These are phyloP conservation scores for Cephus pygmeus DNA, from an alignment of 2,888 invertebrate species.

Conservation along the genomic window DNA sequence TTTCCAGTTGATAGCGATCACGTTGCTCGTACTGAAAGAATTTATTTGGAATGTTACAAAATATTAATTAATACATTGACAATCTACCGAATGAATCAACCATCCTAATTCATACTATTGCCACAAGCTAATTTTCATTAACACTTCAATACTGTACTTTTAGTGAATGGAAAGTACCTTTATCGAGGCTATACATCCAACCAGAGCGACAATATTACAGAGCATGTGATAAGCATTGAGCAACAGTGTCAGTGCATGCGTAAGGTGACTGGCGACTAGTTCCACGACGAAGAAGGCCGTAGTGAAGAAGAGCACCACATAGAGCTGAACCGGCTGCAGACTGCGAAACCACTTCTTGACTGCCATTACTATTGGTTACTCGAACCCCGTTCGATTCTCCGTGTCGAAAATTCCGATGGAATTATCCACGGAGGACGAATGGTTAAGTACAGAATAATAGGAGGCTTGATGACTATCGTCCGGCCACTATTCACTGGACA, in stretches of 20 bases:
- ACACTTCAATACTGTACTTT: background rate
- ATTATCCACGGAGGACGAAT: background rate
- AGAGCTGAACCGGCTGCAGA: constrained; percentile 80
- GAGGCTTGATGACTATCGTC: background rate
- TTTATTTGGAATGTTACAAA: background rate
- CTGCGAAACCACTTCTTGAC: constrained; percentile 82
- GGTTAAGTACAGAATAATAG: background rate
- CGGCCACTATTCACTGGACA: background rate
- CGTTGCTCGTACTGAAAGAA: constrained; percentile 54
- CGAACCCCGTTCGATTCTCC: background rate
- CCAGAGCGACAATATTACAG: constrained; percentile 89
- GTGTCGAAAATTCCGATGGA: background rate
- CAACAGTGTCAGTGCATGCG: constrained; percentile 90
- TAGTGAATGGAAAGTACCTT: constrained; percentile 71
- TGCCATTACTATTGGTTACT: constrained; percentile 70
- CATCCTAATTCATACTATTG: background rate
- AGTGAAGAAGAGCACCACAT: constrained; percentile 79
- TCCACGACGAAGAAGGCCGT: constrained; percentile 83
- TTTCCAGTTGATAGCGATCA: constrained; percentile 29
- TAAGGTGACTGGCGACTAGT: constrained; percentile 86
- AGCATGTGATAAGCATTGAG: constrained; percentile 95
- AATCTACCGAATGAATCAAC: background rate
- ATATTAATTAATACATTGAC: background rate
- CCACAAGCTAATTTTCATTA: background rate
- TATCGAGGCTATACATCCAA: constrained; percentile 81